These are phyloP conservation scores for Oenanthe oenanthe DNA, from an alignment of 2,113 vertebrate species.

Conservation along the genomic window DNA sequence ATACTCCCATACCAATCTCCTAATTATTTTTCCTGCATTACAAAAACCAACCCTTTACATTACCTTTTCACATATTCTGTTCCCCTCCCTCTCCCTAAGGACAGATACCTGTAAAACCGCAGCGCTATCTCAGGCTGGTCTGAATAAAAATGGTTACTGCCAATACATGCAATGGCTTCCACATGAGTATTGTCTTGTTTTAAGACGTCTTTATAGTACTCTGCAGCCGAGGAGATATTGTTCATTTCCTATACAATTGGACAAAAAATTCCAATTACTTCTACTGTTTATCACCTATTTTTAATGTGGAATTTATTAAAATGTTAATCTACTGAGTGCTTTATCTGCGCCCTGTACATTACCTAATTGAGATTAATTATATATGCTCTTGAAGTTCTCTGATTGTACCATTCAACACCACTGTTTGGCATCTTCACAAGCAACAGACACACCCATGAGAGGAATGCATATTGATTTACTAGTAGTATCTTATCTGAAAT, in stretches of 20 bases:
- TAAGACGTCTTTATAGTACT: slow-evolving; percentile 94
- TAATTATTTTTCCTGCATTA: background rate
- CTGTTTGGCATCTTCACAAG: background rate
- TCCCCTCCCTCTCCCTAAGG: background rate
- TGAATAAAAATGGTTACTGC: slow-evolving; percentile 96
- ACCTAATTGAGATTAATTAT: background rate
- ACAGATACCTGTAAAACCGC: slow-evolving; percentile 91
- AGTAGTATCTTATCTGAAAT: background rate
- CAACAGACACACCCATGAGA: background rate
- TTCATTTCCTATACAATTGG: slow-evolving; percentile 88
- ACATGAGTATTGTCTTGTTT: slow-evolving; percentile 97
- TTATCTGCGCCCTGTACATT: background rate
- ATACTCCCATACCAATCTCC: background rate
- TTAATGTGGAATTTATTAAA: background rate
- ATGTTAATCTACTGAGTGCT: background rate
- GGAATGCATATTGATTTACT: background rate
- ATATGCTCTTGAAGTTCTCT: background rate
- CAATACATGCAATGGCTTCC: slow-evolving; percentile 96
- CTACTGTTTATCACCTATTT: background rate
- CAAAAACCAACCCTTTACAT: background rate
- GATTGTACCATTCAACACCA: background rate
- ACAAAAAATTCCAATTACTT: slow-evolving; percentile 20
- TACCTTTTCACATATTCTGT: background rate
- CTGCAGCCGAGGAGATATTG: slow-evolving; percentile 85
- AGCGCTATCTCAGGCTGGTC: slow-evolving; percentile 96